A percentile compares a stretch with the other conserved stretches of the same genome.
phyloP scores from a whole-genome alignment of 2,113 vertebrate genomes.

The Thamnaconus septentrionalis region DNA sequence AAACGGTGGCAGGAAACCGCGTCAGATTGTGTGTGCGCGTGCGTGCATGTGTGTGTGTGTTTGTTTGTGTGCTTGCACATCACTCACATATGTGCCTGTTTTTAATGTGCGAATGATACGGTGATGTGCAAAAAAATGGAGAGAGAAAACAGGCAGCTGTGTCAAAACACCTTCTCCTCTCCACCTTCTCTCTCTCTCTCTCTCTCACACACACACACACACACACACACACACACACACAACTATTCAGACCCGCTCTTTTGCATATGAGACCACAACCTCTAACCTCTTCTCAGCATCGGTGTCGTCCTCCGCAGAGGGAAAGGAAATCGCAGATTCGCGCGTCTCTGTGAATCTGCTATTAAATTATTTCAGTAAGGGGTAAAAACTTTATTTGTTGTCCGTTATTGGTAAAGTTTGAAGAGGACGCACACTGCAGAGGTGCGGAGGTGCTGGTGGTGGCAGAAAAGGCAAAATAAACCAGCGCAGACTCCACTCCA shows the following conservation, averaged over 20 bases:
- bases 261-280: neutral
- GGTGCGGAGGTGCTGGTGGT: too few species aligned
- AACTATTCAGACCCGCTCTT: neutral
- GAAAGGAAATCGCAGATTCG: too few species aligned
- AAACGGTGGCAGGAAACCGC: conserved; percentile 21
- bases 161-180: conserved; percentile 51
- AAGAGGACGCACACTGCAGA: too few species aligned
- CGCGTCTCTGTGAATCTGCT: too few species aligned
- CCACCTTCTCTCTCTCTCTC: too few species aligned
- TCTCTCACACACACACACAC: conserved; percentile 11
- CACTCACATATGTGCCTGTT: conserved; percentile 31
- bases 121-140: conserved; percentile 70
- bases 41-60: too few species aligned
- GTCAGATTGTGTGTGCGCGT: conserved; percentile 3
- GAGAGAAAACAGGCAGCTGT: conserved; percentile 69
- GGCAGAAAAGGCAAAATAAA: too few species aligned
- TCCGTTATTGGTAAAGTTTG: too few species aligned
- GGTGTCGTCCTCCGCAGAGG: neutral
- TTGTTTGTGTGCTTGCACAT: conserved; percentile 23
- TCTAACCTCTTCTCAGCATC: neutral
- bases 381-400: too few species aligned
- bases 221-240: neutral
- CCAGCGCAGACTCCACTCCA: too few species aligned
- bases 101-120: conserved; percentile 51
- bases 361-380: too few species aligned